phyloP scores from a whole-genome alignment of 2,888 invertebrate species.

The Cristatella mucedo region DNA sequence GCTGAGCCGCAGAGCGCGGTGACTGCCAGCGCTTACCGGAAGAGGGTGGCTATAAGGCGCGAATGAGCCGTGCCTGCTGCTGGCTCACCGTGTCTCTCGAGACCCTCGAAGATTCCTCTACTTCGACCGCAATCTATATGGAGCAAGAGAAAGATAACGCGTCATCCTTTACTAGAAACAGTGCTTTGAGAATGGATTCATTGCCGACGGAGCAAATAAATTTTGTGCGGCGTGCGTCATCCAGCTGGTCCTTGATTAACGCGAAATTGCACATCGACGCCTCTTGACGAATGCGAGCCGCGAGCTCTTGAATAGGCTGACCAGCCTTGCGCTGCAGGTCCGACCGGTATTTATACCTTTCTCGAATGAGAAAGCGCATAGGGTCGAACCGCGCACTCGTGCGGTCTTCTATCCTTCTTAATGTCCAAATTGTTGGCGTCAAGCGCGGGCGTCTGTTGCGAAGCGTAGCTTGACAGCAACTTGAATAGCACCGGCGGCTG shows the following conservation, averaged over 20 bases:
- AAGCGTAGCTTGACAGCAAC: no score
- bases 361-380: constrained; percentile 13
- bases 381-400: constrained; percentile 13
- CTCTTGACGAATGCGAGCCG: constrained; percentile 13
- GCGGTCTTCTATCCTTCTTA: constrained; percentile 10
- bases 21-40: no score
- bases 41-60: no score
- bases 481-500: no score
- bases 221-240: constrained; percentile 14
- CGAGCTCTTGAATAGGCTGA: constrained; percentile 13
- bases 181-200: constrained; percentile 14
- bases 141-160: constrained; percentile 12
- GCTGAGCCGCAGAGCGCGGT: no score
- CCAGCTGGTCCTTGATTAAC: constrained; percentile 14
- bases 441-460: no score
- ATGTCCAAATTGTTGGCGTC: no score
- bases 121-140: constrained; percentile 14
- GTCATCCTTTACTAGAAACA: constrained; percentile 14
- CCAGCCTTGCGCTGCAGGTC: constrained; percentile 15
- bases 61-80: no score
- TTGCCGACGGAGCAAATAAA: constrained; percentile 14
- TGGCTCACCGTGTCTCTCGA: constrained; percentile 15
- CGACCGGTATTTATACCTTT: constrained; percentile 14
- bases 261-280: constrained; percentile 14
- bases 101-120: constrained; percentile 14